Percentiles rank a stretch among this genome's conserved stretches.
phyloP scores from a whole-genome alignment of 2,797 vertebrate species.

The Darevskia nairensis region DNA sequence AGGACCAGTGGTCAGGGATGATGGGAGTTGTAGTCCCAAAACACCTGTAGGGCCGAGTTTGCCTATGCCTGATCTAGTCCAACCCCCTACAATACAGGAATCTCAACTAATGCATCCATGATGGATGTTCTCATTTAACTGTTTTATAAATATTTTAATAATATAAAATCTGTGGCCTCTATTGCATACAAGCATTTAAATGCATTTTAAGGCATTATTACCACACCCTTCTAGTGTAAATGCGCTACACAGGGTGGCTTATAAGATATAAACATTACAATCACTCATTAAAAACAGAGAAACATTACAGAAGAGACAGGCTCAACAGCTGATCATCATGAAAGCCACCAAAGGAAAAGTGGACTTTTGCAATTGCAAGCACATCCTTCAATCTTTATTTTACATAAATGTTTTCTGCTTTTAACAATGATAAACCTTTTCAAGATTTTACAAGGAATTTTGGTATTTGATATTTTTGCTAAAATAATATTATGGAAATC shows the following conservation, averaged over 20 bases:
- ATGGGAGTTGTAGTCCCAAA: no score
- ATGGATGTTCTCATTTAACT: no score
- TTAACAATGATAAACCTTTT: not conserved
- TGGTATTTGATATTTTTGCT: not conserved
- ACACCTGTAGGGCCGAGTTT: no score
- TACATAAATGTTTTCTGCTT: not conserved
- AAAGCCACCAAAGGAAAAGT: constrained; percentile 33
- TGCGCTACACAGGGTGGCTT: not conserved
- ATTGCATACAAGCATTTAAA: no score
- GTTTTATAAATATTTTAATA: no score
- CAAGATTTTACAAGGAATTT: not conserved
- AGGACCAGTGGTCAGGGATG: no score
- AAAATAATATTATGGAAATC: not conserved
- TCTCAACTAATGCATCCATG: no score
- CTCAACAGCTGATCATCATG: constrained; percentile 4
- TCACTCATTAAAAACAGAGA: not conserved
- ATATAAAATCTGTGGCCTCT: no score
- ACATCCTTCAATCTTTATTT: not conserved
- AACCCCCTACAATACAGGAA: no score
- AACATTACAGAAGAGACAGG: not conserved
- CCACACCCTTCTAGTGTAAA: not conserved
- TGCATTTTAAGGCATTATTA: not conserved
- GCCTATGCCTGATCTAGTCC: no score
- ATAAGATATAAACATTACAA: not conserved
- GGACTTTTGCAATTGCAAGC: not conserved